Conservation (phyloP, 1,140 invertebrate genomes). For the Heliconius melpomene region DNA sequence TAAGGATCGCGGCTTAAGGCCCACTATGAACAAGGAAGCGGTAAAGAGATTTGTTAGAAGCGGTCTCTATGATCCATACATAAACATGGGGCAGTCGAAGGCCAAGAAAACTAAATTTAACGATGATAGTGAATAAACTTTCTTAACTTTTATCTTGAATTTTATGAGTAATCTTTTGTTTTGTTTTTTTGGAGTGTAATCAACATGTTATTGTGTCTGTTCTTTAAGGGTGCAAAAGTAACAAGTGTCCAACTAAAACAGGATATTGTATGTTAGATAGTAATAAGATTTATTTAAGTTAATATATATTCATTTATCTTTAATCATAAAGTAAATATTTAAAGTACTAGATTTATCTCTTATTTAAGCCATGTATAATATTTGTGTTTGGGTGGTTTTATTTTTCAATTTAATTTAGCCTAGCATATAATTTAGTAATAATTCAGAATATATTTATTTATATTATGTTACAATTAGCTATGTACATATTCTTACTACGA, state of each 20-base stretch:
- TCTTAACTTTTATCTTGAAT: conserved; percentile 37
- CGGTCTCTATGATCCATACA: conserved; percentile 79
- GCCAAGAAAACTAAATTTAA: conserved; percentile 72
- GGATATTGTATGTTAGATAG: not conserved
- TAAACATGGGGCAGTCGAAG: conserved; percentile 45
- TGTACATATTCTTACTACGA: no score
- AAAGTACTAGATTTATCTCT: not conserved
- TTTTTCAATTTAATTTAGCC: not conserved
- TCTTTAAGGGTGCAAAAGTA: not conserved
- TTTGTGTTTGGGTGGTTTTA: not conserved
- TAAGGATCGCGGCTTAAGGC: conserved; percentile 81
- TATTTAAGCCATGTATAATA: no score
- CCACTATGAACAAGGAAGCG: conserved; percentile 80
- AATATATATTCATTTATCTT: not conserved
- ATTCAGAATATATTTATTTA: not conserved
- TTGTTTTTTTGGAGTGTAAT: conserved; percentile 6
- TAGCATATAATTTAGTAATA: not conserved
- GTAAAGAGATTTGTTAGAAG: conserved; percentile 83
- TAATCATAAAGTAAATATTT: not conserved
- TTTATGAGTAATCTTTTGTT: conserved; percentile 23
- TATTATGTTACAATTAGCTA: not conserved
- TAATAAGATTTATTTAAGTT: not conserved
- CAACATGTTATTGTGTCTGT: not conserved
- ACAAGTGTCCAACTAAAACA: not conserved
- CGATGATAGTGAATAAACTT: conserved; percentile 48